Evolutionary conservation across 2,113 vertebrate species (phyloP), one percentile per base, ranked within the genome.

Genomic region (Thryonomys swinderianus): DNA sequence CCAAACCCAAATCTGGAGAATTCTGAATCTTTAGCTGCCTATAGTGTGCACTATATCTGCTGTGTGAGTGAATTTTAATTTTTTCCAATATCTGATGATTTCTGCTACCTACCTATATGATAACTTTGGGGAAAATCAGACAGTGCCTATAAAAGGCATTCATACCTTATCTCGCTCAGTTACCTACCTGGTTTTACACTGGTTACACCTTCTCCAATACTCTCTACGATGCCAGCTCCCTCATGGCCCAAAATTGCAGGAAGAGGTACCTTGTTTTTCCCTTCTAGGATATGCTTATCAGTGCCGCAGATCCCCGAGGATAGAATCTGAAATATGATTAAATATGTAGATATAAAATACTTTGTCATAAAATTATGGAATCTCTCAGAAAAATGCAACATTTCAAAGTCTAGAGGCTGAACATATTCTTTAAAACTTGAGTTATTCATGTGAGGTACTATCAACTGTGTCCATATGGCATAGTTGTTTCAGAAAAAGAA

Each of bases 211-310:
- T 98, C 93, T 23, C 99, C 98, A 0, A 98, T 93, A 9, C 99
- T 99, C 96, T 99, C 98, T 48, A 99, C 98, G 0, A 99, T 95
- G 7, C 98, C 99, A 2, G 98, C 98, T 51, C 98, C 99, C 92
- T 99, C 98, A 0, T 99, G 99, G 11, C 99, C 99, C 27, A 98
- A 97, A 20, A 99, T 98, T 1, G 88, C 88, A 32, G 98, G 99
- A 27, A 94, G 32, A 27, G 80, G 88, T 7, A 80, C 1, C 79
- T 18, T 20, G 30, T 88, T 13, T 55, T 81, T 83, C 30, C 64
- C 80, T 48, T 93, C 90, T 34, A 97, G n/a, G 16, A 81, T 94
- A 40, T 96, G 94, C 21, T 40, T 96, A 93, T 99, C 99, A 0
- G 98, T 97, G 93, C 98, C 98, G 95, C 99, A 99, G 80, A 99